Base-by-base conservation (phyloP, 1,140 invertebrate species). In the Lineus longissimus region DNA sequence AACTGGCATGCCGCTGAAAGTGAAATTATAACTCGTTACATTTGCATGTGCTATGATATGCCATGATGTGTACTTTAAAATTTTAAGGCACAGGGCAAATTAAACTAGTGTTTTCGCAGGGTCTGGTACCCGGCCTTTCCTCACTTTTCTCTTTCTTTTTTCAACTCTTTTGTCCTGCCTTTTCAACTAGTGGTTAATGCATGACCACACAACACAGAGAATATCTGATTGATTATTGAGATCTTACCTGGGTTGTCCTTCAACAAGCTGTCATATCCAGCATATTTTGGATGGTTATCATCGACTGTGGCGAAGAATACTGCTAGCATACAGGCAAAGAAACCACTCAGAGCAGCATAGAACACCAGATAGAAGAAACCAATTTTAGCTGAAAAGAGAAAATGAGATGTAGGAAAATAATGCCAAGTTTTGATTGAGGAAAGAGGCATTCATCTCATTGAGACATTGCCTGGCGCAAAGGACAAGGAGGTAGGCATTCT, bases 221-320 rank as follows among this genome's bases (percentile, higher is more conserved):
- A 41, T 15, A 59, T 15, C 13, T 11, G 13, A 25, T 13, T 17
- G n/a, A 61, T 23, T 57, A 54, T n/a, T n/a, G n/a, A n/a, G n/a
- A n/a, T 25, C 36, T 66, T 84, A 92, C 92, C 92, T 84, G 95
- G 94, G 86, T 96, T 96, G 74, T 83, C 88, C 68, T 93, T 93
- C 70, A 97, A 94, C 67, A 96, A 81, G 59, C 93, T 93, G 61
- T 86, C 84, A 1, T 89, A 87, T 76, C 91, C 83, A 80, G 90
- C 87, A 88, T 93, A 94, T 83, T 93, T 94, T 11, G 95, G 93
- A 76, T 87, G 86, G 73, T 88, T 88, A 55, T 84, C 81, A 76
- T 95, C 91, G 74, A 97, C 83, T 30, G 94, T 97, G 81, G 94
- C 90, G 80, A 92, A 95, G 85, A 97, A 97, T 70, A 96, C 88